Evolutionary conservation across 2,888 invertebrate species (phyloP).

Genomic region (Lycophotia porphyrea): DNA sequence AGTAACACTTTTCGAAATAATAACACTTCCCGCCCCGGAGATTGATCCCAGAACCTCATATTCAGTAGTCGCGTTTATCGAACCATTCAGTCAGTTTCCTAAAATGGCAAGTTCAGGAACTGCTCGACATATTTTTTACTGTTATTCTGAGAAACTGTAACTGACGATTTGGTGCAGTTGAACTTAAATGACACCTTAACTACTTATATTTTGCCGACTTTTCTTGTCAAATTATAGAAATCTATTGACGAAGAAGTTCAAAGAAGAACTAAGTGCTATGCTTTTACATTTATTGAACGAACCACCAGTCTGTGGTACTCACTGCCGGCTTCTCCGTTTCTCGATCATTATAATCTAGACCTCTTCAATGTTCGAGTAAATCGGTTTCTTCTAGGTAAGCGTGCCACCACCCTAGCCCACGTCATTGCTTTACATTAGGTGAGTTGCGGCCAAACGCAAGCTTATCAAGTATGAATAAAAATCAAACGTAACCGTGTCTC

Average conservation of each 20-base stretch:
- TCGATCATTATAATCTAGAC: too few species aligned
- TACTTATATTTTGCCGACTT: not conserved
- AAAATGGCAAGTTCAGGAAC: not conserved
- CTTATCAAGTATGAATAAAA: too few species aligned
- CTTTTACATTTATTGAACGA: too few species aligned
- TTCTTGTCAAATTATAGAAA: not conserved
- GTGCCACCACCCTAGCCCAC: too few species aligned
- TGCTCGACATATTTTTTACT: not conserved
- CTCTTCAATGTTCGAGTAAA: too few species aligned
- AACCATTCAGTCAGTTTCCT: not conserved
- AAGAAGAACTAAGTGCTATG: too few species aligned
- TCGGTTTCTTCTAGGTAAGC: too few species aligned
- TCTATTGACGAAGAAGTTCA: not conserved
- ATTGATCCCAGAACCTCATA: not conserved
- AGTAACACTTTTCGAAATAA: not conserved
- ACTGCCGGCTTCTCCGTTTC: too few species aligned
- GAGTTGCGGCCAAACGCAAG: too few species aligned
- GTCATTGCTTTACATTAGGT: too few species aligned
- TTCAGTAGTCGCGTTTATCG: not conserved
- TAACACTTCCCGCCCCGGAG: not conserved
- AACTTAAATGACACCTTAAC: not conserved
- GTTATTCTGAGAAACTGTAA: conserved; percentile 4
- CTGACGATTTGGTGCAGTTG: not conserved
- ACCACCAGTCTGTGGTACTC: too few species aligned
- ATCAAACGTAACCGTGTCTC: too few species aligned